A percentile compares a stretch with the other conserved stretches of the same genome.
Conservation (phyloP, 2,888 invertebrate genomes). For the Clanis bilineata region DNA sequence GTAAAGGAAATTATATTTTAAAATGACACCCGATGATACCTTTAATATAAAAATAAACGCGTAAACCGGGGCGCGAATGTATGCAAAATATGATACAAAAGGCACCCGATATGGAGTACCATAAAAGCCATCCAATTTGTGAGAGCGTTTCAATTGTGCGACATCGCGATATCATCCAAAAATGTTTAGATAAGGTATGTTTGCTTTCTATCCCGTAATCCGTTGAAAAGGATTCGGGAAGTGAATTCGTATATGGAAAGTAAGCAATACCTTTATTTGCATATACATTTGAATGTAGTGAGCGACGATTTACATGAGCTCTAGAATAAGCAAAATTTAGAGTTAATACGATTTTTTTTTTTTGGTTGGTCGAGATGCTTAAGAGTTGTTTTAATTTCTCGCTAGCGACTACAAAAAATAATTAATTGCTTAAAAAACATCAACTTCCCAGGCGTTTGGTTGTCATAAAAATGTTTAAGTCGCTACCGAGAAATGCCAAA, state of each 20-base stretch:
- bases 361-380: too few species aligned
- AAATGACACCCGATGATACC: too few species aligned
- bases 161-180: constrained; percentile 20
- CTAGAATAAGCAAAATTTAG: too few species aligned
- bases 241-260: constrained; percentile 30
- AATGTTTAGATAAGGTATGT: constrained; percentile 58
- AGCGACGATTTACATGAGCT: too few species aligned
- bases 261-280: not conserved
- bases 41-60: not conserved
- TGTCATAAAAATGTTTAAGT: too few species aligned
- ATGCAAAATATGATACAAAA: constrained; percentile 7
- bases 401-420: too few species aligned
- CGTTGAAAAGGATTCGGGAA: constrained; percentile 48
- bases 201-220: constrained; percentile 59
- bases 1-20: too few species aligned
- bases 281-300: not conserved
- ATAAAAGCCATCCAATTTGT: constrained; percentile 50
- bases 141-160: constrained; percentile 40
- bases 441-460: too few species aligned
- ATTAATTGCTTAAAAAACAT: too few species aligned
- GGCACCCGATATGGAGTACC: constrained; percentile 18
- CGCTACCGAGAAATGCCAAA: too few species aligned
- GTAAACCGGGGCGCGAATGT: not conserved
- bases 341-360: too few species aligned
- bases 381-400: too few species aligned